These are phyloP conservation scores for Melolontha melolontha DNA, from an alignment of 2,888 invertebrate genomes.

Conservation along the genomic window DNA sequence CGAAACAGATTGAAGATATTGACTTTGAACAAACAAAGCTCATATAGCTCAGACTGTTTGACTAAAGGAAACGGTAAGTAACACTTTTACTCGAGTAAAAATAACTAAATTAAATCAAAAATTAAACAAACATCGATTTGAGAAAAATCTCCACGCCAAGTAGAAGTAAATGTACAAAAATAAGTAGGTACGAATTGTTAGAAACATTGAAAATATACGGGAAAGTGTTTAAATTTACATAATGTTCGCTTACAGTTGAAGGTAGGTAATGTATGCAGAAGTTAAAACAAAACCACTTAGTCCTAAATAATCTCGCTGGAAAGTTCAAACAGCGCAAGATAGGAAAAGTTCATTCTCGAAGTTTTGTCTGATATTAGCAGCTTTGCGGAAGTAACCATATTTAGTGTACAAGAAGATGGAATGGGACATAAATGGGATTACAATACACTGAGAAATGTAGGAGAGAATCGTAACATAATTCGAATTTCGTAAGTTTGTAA, in stretches of 20 bases:
- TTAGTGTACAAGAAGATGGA: slow-evolving; percentile 8
- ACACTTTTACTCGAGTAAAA: too few species aligned
- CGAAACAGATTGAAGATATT: too few species aligned
- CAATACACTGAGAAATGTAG: slow-evolving; percentile 1
- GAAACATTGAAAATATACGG: slow-evolving; percentile 1
- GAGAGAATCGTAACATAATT: too few species aligned
- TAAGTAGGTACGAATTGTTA: background rate
- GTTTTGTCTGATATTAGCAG: slow-evolving; percentile 13
- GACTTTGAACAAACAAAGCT: too few species aligned
- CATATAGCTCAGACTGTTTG: too few species aligned
- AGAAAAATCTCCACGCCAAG: too few species aligned
- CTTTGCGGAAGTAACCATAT: slow-evolving; percentile 25
- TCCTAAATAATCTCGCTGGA: slow-evolving; percentile 29
- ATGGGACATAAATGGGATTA: slow-evolving; percentile 19
- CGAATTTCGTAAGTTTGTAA: too few species aligned
- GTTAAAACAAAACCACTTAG: slow-evolving; percentile 27
- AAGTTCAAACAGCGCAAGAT: slow-evolving; percentile 26
- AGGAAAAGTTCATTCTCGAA: slow-evolving; percentile 20
- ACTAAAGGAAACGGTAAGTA: too few species aligned
- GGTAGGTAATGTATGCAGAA: slow-evolving; percentile 22
- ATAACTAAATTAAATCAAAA: too few species aligned
- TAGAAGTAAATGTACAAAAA: too few species aligned
- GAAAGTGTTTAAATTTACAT: slow-evolving; percentile 23
- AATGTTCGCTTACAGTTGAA: slow-evolving; percentile 15
- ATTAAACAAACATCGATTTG: too few species aligned